Evolutionary conservation across 2,113 vertebrate species (phyloP), one percentile per base, ranked within the genome.

Genomic region (Rhinoderma darwinii): DNA sequence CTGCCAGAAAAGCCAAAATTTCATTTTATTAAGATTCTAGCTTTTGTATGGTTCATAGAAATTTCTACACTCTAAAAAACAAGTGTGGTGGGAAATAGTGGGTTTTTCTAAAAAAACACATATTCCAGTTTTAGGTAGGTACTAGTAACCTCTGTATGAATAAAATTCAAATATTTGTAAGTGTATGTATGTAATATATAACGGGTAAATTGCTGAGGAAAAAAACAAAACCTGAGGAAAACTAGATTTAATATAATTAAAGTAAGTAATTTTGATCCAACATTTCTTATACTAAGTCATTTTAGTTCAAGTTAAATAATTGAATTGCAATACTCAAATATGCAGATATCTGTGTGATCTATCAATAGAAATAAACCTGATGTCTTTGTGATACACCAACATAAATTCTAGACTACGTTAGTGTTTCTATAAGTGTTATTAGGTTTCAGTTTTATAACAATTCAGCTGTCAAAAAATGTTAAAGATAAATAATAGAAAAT

Each of bases 311-410:
- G 61, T 3, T 27, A 66, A 66, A 68, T 68, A 10, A 51, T 32
- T 54, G n/a, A 32, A 50, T 27, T 54, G 51, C 27, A 47, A 44
- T 76, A 51, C 94, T 95, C 95, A 96, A 96, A 96, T 96, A 95
- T 97, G 96, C 96, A 97, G 97, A 97, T 95, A 97, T 94, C 94
- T 96, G 95, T 95, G 96, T 97, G 96, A 96, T 97, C 96, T 98
- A 95, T 96, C 97, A 96, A 94, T 93, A 93, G 96, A 96, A 96
- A 93, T 96, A 94, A 95, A 94, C 96, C 93, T 96, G 94, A 96
- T 95, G 93, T 93, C 90, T 93, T 89, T 92, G 96, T 66, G 97
- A 95, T 96, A 96, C 95, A 96, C 86, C 92, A 93, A 95, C 95
- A 96, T 91, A 94, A 90, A 89, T 93, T 93, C 90, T 90, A 89